Percentiles rank a stretch among this genome's conserved stretches.
phyloP scores from a whole-genome alignment of 2,113 vertebrate genomes.

The Gobio gobio region DNA sequence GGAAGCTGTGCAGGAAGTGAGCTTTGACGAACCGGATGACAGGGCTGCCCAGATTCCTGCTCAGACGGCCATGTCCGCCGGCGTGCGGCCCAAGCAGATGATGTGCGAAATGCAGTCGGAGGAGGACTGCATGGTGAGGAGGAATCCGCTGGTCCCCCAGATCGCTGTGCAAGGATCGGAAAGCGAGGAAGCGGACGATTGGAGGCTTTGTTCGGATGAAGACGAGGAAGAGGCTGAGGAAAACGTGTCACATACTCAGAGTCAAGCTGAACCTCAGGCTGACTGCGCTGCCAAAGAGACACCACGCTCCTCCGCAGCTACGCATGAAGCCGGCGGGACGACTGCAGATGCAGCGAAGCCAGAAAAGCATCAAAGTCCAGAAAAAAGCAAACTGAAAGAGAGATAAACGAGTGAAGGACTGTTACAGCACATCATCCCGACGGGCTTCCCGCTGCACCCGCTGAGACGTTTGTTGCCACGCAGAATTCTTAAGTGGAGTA shows the following conservation, averaged over 20 bases:
- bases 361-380: background rate
- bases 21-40: constrained; percentile 88
- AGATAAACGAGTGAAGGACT: background rate
- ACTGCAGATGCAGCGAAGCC: background rate
- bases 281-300: background rate
- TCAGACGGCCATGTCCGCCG: background rate
- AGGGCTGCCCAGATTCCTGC: constrained; percentile 54
- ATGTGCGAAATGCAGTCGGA: constrained; percentile 56
- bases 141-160: constrained; percentile 80
- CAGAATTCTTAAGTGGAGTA: constrained; percentile 11
- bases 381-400: background rate
- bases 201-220: constrained; percentile 76
- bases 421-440: background rate
- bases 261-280: background rate
- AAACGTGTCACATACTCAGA: background rate
- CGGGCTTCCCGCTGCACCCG: background rate
- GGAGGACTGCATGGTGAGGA: constrained; percentile 62
- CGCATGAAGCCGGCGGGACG: background rate
- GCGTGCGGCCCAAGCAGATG: constrained; percentile 63
- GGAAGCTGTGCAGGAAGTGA: constrained; percentile 96
- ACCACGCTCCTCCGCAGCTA: background rate
- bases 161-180: constrained; percentile 90
- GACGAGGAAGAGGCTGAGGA: constrained; percentile 57
- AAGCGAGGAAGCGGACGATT: constrained; percentile 79
- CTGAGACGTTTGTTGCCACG: background rate